Percentiles rank a stretch among this genome's conserved stretches.
These are phyloP conservation scores for Hermaeophaga mercurialis DNA, from an alignment of 2,888 invertebrate species.

Conservation along the genomic window DNA sequence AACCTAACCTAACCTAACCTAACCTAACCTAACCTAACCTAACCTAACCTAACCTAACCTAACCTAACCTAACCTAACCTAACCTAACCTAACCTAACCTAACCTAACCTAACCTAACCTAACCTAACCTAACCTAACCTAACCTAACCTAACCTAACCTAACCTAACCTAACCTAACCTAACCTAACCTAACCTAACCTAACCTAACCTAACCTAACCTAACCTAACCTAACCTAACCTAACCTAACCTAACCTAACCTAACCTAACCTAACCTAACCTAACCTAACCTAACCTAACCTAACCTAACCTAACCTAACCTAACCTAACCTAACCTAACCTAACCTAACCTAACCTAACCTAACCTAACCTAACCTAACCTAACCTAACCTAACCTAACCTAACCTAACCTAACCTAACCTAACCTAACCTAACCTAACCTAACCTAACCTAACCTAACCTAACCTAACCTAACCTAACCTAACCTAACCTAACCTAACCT, in stretches of 20 bases:
- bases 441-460: conserved; percentile 25
- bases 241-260: conserved; percentile 11
- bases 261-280: conserved; percentile 13
- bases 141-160: conserved; percentile 15
- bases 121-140: conserved; percentile 20
- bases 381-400: conserved; percentile 30
- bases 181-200: background rate
- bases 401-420: conserved; percentile 6
- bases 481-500: conserved; percentile 33
- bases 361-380: conserved; percentile 14
- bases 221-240: conserved; percentile 19
- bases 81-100: conserved; percentile 29
- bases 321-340: background rate
- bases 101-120: background rate
- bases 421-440: conserved; percentile 8
- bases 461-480: conserved; percentile 34
- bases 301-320: conserved; percentile 4
- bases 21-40: conserved; percentile 30
- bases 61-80: conserved; percentile 30
- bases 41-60: conserved; percentile 30
- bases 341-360: conserved; percentile 7
- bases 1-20: conserved; percentile 31
- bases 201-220: conserved; percentile 2
- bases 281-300: conserved; percentile 15
- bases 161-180: background rate